These are phyloP conservation scores for Pimephales promelas DNA, from an alignment of 2,113 vertebrate species.

Conservation along the genomic window DNA sequence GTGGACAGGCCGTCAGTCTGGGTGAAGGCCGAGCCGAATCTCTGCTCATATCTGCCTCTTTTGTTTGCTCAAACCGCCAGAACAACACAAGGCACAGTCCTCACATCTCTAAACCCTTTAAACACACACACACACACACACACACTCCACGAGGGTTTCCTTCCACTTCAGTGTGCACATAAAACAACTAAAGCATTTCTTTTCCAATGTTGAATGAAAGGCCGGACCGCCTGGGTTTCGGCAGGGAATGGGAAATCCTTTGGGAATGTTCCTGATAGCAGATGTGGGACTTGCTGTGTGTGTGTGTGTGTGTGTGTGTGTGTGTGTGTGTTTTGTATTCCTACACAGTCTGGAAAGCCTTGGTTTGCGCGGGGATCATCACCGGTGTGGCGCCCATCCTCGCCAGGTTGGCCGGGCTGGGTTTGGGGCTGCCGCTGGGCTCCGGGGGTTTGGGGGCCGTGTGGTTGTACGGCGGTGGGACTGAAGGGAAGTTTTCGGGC, in stretches of 20 bases:
- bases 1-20: background rate
- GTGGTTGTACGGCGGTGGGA: constrained; percentile 72
- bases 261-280: background rate
- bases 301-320: constrained; percentile 13
- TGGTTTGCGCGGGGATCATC: constrained; percentile 81
- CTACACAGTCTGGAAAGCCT: constrained; percentile 86
- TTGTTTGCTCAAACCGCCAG: constrained; percentile 7
- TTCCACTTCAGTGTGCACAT: constrained; percentile 15
- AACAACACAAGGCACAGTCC: constrained; percentile 4
- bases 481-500: constrained; percentile 66
- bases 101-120: background rate
- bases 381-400: constrained; percentile 76
- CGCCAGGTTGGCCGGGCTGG: constrained; percentile 63
- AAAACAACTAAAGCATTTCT: background rate
- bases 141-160: background rate
- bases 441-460: constrained; percentile 67
- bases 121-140: background rate
- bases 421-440: constrained; percentile 51
- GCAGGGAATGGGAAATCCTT: background rate
- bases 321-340: background rate
- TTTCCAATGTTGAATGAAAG: background rate
- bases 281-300: background rate
- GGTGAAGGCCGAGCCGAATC: background rate
- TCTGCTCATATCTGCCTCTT: constrained; percentile 10
- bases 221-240: background rate